Evolutionary conservation across 2,797 vertebrate genomes (phyloP), one percentile per base, ranked within the genome.

Genomic region (Heliangelus exortis): DNA sequence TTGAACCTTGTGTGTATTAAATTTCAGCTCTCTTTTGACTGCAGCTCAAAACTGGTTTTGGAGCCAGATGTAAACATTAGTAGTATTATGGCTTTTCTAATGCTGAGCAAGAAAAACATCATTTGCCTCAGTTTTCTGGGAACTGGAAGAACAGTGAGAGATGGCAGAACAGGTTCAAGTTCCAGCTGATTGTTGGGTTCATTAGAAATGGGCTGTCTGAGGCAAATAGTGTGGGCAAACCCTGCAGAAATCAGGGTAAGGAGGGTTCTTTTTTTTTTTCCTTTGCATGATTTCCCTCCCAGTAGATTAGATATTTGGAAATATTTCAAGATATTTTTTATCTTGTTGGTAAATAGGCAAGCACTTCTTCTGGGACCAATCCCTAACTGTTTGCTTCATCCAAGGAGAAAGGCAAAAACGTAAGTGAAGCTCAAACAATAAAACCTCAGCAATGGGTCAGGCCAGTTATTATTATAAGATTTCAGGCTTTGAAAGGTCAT

Each of bases 401-500:
- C 77, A 90, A 67, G 85, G 71, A 92, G 50, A 92, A 86, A 96
- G 45, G 85, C 83, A 90, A 80, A 90, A 96, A 48, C 50, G 4
- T 61, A 76, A 89, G 83, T 51, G 85, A 92, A 93, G 74, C 92
- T 96, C 95, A 95, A 94, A 96, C 85, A 96, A 94, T 95, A 84
- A 95, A 95, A 87, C 62, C 84, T 85, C 90, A 87, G 92, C 77
- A 92, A 84, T 84, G 96, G 89, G 61, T 87, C 83, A 91, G 74
- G 45, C 65, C 68, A 73, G 89, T 93, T 95, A 84, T 96, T 96
- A 97, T 96, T 97, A 80, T 76, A 92, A 74, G 90, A 94, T 96
- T 97, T 92, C 91, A 93, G 77, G 80, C 85, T 94, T 93, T 77
- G 89, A 96, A 97, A 97, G 95, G 96, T 97, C 96, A 96, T 92